These are phyloP conservation scores for Phyllopteryx taeniolatus DNA, from an alignment of 2,113 vertebrate species.

Conservation along the genomic window DNA sequence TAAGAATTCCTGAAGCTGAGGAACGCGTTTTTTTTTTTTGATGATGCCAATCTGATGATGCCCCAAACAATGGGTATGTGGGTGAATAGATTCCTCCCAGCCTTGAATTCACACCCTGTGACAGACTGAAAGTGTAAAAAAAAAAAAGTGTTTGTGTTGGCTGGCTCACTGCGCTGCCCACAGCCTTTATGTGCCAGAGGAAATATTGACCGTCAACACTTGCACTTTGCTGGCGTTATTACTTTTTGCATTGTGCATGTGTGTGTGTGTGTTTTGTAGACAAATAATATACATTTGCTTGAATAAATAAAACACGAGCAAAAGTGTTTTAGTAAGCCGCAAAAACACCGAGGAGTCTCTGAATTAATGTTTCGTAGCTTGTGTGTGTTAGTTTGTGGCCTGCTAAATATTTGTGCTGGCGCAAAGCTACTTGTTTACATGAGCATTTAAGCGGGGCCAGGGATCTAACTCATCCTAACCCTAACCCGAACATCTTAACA, in stretches of 20 bases:
- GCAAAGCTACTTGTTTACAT: background rate
- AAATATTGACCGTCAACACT: conserved; percentile 60
- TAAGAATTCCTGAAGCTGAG: background rate
- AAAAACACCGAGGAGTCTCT: conserved; percentile 14
- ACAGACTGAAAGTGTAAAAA: conserved; percentile 49
- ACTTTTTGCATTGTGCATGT: conserved; percentile 49
- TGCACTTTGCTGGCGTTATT: conserved; percentile 59
- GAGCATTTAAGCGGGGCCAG: background rate
- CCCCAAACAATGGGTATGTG: background rate
- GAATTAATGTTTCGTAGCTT: conserved; percentile 14
- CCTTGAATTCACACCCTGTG: conserved; percentile 37
- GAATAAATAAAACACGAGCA: conserved; percentile 13
- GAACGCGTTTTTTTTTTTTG: background rate
- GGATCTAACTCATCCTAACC: background rate
- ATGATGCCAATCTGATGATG: background rate
- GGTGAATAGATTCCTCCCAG: conserved; percentile 13
- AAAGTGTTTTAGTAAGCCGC: conserved; percentile 22
- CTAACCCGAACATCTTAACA: background rate
- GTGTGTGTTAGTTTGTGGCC: background rate
- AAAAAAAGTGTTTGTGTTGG: conserved; percentile 53
- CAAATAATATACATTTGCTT: conserved; percentile 17
- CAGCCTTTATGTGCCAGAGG: conserved; percentile 52
- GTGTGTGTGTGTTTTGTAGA: conserved; percentile 23
- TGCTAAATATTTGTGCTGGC: background rate
- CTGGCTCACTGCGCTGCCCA: conserved; percentile 34